These are phyloP conservation scores for Paradoxurus hermaphroditus DNA, from an alignment of 2,113 vertebrate genomes.

Conservation along the genomic window DNA sequence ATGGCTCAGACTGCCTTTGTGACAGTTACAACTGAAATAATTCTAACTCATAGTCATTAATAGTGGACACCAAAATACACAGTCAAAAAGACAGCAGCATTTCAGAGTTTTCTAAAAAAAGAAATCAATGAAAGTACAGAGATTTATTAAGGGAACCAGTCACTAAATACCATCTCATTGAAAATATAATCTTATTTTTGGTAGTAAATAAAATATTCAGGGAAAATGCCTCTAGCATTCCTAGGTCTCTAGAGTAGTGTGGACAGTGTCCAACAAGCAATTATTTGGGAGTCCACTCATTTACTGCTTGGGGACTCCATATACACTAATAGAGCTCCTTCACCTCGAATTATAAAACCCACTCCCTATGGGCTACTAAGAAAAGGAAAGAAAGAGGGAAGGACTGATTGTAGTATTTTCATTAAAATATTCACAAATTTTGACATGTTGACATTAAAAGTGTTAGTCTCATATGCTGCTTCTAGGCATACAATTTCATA, in stretches of 20 bases:
- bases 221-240: neutral
- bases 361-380: neutral
- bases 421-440: neutral
- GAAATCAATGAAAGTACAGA: neutral
- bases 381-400: neutral
- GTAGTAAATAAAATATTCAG: neutral
- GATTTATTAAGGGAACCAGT: neutral
- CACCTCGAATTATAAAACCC: neutral
- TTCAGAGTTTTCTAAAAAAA: neutral
- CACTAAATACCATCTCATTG: neutral
- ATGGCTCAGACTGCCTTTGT: neutral
- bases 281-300: neutral
- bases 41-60: slow-evolving; percentile 12
- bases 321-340: neutral
- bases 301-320: neutral
- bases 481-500: neutral
- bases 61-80: neutral
- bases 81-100: neutral
- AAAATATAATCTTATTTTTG: neutral
- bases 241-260: neutral
- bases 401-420: neutral
- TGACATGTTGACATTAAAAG: slow-evolving; percentile 22
- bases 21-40: neutral
- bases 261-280: neutral
- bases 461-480: neutral